Evolutionary conservation across 2,113 vertebrate species (phyloP), one percentile per base, ranked within the genome.

Genomic region (Pungitius pungitius): DNA sequence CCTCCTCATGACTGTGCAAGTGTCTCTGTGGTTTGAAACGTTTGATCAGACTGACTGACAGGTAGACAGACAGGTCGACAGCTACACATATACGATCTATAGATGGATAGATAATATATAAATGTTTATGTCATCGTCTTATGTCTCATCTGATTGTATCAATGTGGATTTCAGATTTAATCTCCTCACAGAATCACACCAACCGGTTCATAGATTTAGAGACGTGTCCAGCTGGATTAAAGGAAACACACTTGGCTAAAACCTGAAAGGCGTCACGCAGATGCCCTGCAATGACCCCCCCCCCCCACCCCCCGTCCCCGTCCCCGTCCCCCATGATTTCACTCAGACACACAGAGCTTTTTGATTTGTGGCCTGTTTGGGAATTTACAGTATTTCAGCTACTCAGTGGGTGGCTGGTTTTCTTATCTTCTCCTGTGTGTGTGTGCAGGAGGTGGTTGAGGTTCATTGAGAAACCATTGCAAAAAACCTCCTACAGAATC

Each of bases 401-500:
- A 59, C 74, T 30, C 30, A 30, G 30, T 89, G 82, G 69, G 87
- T 82, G 83, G 82, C 55, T 86, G 69, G 14, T 78, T 74, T 70
- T 68, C 65, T 79, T 88, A 73, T 82, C 75, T 80, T 65, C 62
- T 49, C 39, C 30, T 33, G 9, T 58, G 54, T 61, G 54, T 65
- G 64, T 75, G 56, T 59, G 63, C 18, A 39, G 20, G 35, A 67
- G 70, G 63, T 65, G 58, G 72, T 42, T 56, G 81, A 75, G 75
- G 77, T 88, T 86, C 81, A 74, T 59, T 86, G 82, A 83, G 84
- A 89, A 89, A 89, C 86, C 73, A 89, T n/a, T 67, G 69, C 65
- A 70, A 88, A 82, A 84, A 83, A 90, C 90, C 87, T 92, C 82
- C 84, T 81, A 58, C 73, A 78, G 69, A 86, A 83, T 90, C 74